phyloP scores from a whole-genome alignment of 2,113 vertebrate species.

The Onychorhynchus coronatus region DNA sequence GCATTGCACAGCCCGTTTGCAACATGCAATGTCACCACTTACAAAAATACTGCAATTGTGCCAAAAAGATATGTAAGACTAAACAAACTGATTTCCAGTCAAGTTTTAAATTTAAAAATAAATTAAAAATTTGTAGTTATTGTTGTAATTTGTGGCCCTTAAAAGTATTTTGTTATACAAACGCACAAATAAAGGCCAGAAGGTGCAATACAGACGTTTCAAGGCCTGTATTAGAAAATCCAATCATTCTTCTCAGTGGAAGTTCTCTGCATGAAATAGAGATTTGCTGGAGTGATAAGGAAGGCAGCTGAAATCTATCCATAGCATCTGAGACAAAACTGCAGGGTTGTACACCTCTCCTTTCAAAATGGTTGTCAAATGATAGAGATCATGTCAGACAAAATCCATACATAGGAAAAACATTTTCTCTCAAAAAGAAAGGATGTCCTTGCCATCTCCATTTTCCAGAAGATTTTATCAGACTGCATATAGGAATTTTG shows the following conservation, averaged over 20 bases:
- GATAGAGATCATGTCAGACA: background rate
- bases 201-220: background rate
- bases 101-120: background rate
- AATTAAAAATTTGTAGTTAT: background rate
- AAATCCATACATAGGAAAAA: background rate
- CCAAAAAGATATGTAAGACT: background rate
- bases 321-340: background rate
- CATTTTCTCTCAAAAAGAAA: background rate
- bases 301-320: background rate
- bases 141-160: background rate
- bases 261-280: background rate
- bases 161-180: background rate
- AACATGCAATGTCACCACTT: background rate
- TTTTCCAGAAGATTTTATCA: background rate
- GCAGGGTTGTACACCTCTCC: background rate
- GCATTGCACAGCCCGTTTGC: background rate
- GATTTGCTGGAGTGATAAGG: background rate
- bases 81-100: background rate
- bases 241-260: background rate
- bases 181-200: background rate
- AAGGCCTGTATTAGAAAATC: background rate
- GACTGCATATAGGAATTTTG: background rate
- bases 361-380: background rate
- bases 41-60: background rate
- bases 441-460: background rate